Evolutionary conservation across 2,113 vertebrate genomes (phyloP).

Genomic region (Oreochromis niloticus): DNA sequence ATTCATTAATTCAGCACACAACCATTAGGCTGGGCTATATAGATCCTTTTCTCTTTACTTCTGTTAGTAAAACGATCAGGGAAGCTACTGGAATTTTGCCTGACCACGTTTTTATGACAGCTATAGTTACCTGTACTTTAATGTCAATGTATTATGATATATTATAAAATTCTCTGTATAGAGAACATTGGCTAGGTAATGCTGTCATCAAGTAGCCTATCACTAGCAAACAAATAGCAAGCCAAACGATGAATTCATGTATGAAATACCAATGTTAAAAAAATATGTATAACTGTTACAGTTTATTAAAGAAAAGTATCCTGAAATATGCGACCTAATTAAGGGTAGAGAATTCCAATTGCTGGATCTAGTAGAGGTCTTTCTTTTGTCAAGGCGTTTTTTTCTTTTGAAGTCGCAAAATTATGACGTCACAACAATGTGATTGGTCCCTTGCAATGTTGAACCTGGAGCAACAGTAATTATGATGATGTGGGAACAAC

Average conservation of each 20-base stretch:
- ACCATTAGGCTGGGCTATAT: not conserved
- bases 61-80: not conserved
- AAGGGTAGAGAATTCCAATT: not conserved
- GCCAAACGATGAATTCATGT: not conserved
- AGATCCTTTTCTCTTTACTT: not conserved
- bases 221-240: not conserved
- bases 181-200: not conserved
- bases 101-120: not conserved
- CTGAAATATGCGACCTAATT: not conserved
- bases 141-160: not conserved
- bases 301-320: not conserved
- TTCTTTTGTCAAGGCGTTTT: fast-evolving
- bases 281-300: not conserved
- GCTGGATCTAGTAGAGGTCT: not conserved
- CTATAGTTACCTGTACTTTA: not conserved
- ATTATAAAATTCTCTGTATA: not conserved
- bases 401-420: not conserved
- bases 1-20: not conserved
- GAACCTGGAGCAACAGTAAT: not conserved
- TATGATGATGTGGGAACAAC: not conserved
- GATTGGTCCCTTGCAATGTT: not conserved
- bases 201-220: not conserved
- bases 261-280: not conserved
- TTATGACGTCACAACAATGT: not conserved
- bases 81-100: not conserved